Conservation (phyloP, 2,113 vertebrate genomes). For the Otus sunia region DNA sequence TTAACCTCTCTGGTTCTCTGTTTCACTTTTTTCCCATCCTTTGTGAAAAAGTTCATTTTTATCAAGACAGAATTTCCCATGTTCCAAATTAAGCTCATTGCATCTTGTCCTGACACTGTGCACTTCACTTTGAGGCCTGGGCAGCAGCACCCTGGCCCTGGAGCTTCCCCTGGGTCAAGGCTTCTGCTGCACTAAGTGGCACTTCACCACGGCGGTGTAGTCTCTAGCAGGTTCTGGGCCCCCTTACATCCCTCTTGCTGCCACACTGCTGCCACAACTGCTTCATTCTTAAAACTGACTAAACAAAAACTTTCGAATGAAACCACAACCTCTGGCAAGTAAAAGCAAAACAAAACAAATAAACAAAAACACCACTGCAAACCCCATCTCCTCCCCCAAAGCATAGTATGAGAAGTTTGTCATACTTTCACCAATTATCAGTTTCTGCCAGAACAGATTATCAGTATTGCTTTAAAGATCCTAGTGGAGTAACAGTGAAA, state of each 20-base stretch:
- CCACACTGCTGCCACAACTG: background rate
- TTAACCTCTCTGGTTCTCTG: background rate
- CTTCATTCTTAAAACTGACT: background rate
- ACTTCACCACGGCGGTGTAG: accelerated
- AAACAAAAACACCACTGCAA: background rate
- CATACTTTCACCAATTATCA: background rate
- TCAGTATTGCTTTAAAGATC: background rate
- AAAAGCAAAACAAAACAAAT: background rate
- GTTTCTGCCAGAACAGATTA: background rate
- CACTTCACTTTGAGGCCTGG: background rate
- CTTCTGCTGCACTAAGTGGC: accelerated
- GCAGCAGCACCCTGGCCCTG: background rate
- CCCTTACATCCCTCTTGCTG: background rate
- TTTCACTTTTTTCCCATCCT: background rate
- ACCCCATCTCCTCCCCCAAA: background rate
- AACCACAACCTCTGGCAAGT: background rate
- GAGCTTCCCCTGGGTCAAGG: background rate
- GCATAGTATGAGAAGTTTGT: background rate
- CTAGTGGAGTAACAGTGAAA: background rate
- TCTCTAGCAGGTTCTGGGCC: background rate
- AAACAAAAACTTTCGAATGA: background rate
- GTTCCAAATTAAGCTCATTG: background rate
- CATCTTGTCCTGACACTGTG: background rate
- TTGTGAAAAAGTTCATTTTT: background rate
- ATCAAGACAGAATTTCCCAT: background rate